A percentile compares a stretch with the other conserved stretches of the same genome.
These are phyloP conservation scores for Brenthis daphne DNA, from an alignment of 2,888 invertebrate species.

Conservation along the genomic window DNA sequence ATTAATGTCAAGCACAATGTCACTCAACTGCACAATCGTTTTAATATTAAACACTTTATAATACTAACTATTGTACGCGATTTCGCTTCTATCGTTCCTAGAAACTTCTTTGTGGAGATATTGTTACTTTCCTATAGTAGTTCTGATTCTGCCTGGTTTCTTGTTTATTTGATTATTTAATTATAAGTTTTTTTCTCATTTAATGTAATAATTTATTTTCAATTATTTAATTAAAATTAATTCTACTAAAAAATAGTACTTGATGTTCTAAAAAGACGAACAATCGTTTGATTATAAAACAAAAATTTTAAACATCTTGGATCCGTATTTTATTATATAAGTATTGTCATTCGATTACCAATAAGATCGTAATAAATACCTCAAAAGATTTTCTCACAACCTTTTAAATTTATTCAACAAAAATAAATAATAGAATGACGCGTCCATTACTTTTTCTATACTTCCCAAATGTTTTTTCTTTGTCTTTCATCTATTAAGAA, in stretches of 20 bases:
- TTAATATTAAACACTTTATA: constrained; percentile 23
- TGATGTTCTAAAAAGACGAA: no score
- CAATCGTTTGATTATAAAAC: no score
- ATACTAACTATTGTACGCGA: constrained; percentile 2
- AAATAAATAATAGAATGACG: constrained; percentile 23
- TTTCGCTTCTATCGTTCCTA: background rate
- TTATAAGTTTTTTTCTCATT: no score
- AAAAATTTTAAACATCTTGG: no score
- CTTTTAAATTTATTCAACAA: constrained; percentile 13
- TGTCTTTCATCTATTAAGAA: constrained; percentile 3
- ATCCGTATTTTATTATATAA: background rate
- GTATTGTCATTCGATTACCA: background rate
- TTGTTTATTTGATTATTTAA: background rate
- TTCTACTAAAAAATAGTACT: no score
- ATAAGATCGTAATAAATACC: background rate
- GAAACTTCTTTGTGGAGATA: no score
- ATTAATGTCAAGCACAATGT: constrained; percentile 35
- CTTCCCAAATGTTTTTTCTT: constrained; percentile 23
- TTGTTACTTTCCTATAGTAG: background rate
- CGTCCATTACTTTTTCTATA: constrained; percentile 18
- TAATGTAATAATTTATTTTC: no score
- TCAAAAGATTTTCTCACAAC: constrained; percentile 19
- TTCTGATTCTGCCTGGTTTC: background rate
- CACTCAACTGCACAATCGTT: constrained; percentile 20
- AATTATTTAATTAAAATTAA: no score